Evolutionary conservation across 35 echinoderm and acorn worm genomes (phyloP), one percentile per base, ranked within the genome.

Genomic region (Amphiura filiformis): DNA sequence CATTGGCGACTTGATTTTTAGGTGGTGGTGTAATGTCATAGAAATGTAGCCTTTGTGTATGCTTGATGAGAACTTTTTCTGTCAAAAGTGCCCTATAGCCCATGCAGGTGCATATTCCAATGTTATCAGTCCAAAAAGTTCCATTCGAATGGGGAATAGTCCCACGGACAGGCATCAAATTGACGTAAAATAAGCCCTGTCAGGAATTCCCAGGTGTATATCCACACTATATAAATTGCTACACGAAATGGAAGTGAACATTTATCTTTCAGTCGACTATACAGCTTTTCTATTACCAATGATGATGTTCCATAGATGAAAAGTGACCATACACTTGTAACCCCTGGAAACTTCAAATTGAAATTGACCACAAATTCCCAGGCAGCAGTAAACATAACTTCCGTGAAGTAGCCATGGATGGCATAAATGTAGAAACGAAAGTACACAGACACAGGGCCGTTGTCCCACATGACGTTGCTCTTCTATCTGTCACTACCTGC

Each of bases 351-450:
- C 30, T 94, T 92, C 87, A 82, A 92, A 64, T 99, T 99, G 56
- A 93, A 57, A 77, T 95, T 99, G 40, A 99, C 96, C 5, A 95
- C 96, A 92, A 99, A 99, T 83, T 99, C 96, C 96, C 96, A 99
- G 31, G 57, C 90, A 34, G 96, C 96, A 3, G 96, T 99, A 77
- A 99, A 99, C 96, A 99, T 99, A 5, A 99, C 90, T 83, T 99
- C 96, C 5, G 93, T 90, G 40, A 91, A 94, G 82, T 95, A 99
- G 70, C 96, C 96, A 81, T 99, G 96, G 70, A 99, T 99, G 31
- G 96, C 96, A 42, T 99, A 99, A 44, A 99, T 99, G 90, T 99
- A 99, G 44, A 99, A 93, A 18, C 96, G 77, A 11, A 99, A 89
- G n/a, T 87, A 99, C 11, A 86, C 57, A 22, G 96, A 99, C 31